These are phyloP conservation scores for Ceratoteleas bidentatus DNA, from an alignment of 1,140 invertebrate species.

Conservation along the genomic window DNA sequence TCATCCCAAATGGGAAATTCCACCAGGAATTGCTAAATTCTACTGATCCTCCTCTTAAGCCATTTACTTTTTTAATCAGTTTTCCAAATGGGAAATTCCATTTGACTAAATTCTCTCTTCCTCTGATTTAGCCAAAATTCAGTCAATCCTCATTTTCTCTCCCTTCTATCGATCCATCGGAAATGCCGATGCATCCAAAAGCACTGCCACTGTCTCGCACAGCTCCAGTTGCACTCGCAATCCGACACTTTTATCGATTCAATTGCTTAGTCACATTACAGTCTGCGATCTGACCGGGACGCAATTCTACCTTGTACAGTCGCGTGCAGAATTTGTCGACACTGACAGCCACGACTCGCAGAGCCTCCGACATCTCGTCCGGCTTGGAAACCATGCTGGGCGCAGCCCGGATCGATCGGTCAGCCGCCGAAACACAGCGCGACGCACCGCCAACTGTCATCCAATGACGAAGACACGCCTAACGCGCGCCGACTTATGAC, in stretches of 20 bases:
- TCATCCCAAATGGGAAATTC: too few species aligned
- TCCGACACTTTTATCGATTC: neutral
- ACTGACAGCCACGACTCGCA: slow-evolving; percentile 21
- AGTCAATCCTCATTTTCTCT: too few species aligned
- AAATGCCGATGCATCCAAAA: too few species aligned
- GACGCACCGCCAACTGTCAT: slow-evolving; percentile 4
- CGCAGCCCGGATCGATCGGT: neutral
- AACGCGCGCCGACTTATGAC: slow-evolving; percentile 22
- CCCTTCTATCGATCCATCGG: too few species aligned
- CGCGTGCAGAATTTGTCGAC: slow-evolving; percentile 27
- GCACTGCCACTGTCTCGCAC: too few species aligned
- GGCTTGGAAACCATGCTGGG: neutral
- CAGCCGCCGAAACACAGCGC: neutral
- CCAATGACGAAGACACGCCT: slow-evolving; percentile 14
- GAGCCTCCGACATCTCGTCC: neutral
- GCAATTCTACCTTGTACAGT: slow-evolving; percentile 26
- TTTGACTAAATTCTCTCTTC: too few species aligned
- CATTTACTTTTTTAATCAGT: too few species aligned
- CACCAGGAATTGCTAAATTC: too few species aligned
- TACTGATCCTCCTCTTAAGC: too few species aligned
- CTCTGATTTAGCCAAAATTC: too few species aligned
- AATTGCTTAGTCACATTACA: neutral
- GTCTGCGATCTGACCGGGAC: neutral
- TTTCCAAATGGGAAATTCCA: too few species aligned
- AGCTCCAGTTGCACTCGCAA: neutral